Conservation (phyloP, 1,140 invertebrate species). For the Metaphire vulgaris region DNA sequence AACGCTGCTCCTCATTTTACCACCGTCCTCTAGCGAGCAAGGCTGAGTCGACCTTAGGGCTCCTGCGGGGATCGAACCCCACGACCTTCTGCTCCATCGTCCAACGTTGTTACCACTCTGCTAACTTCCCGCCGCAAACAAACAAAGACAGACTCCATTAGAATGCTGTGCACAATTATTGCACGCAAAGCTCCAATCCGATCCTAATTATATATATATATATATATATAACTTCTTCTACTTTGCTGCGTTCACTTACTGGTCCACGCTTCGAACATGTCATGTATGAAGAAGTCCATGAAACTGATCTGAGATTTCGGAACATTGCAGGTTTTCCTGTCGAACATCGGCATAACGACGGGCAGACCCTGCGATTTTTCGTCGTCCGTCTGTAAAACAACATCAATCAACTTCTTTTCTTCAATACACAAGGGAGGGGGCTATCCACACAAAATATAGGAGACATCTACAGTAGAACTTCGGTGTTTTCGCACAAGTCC, state of each 20-base stretch:
- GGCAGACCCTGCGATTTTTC: slow-evolving; percentile 76
- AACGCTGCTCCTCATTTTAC: too few relatives aligned
- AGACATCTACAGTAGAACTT: not conserved
- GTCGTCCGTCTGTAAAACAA: slow-evolving; percentile 71
- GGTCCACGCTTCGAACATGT: slow-evolving; percentile 96
- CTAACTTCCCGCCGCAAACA: not conserved
- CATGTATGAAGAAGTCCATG: slow-evolving; percentile 89
- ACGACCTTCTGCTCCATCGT: too few relatives aligned
- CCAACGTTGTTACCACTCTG: too few relatives aligned
- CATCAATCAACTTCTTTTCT: not conserved
- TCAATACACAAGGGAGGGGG: not conserved
- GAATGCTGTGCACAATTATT: not conserved
- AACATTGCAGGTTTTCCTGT: slow-evolving; percentile 82
- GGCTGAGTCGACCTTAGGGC: too few relatives aligned
- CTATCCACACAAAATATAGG: not conserved
- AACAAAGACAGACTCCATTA: not conserved
- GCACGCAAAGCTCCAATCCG: not conserved
- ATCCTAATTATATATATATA: not conserved
- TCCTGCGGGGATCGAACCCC: too few relatives aligned
- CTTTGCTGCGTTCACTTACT: too few relatives aligned
- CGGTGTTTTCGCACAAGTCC: not conserved
- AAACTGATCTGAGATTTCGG: slow-evolving; percentile 94
- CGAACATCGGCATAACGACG: slow-evolving; percentile 94
- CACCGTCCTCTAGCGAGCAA: too few relatives aligned
- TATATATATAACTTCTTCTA: not conserved